Conservation (phyloP, 1,140 invertebrate genomes). For the Ptiloglossa arizonensis region DNA sequence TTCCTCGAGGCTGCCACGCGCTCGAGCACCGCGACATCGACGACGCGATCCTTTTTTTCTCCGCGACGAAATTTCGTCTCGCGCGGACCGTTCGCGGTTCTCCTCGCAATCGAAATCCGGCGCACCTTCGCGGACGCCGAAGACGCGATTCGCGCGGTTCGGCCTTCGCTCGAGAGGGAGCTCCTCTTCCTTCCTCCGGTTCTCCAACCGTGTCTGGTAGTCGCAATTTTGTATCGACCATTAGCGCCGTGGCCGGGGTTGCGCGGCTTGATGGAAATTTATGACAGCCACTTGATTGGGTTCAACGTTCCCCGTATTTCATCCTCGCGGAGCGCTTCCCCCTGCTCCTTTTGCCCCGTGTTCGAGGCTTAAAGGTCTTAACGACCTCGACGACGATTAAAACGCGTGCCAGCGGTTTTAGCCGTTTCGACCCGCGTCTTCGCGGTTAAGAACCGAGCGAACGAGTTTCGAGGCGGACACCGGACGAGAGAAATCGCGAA, state of each 20-base stretch:
- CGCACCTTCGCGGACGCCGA: background rate
- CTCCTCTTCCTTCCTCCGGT: background rate
- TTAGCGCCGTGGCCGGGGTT: slow-evolving; percentile 53
- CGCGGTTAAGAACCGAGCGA: too few species aligned
- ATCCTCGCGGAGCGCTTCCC: slow-evolving; percentile 60
- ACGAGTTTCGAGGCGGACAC: too few species aligned
- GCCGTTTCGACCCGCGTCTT: too few species aligned
- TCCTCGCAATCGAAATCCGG: too few species aligned
- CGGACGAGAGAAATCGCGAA: too few species aligned
- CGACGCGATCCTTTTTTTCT: too few species aligned
- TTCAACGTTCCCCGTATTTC: slow-evolving; percentile 79
- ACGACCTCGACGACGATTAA: slow-evolving; percentile 63
- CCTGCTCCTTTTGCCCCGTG: slow-evolving; percentile 40
- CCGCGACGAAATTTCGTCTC: too few species aligned
- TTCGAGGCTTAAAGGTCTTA: slow-evolving; percentile 41
- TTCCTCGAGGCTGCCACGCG: too few species aligned
- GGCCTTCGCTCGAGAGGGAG: background rate
- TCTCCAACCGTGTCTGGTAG: slow-evolving; percentile 33
- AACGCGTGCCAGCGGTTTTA: slow-evolving; percentile 25
- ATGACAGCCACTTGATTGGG: slow-evolving; percentile 80
- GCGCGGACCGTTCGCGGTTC: too few species aligned
- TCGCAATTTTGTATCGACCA: slow-evolving; percentile 68
- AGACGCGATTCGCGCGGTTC: slow-evolving; percentile 6
- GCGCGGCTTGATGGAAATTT: slow-evolving; percentile 78
- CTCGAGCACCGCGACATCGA: too few species aligned